Evolutionary conservation across 2,888 invertebrate species (phyloP).

Genomic region (Ferdinandea cuprea): DNA sequence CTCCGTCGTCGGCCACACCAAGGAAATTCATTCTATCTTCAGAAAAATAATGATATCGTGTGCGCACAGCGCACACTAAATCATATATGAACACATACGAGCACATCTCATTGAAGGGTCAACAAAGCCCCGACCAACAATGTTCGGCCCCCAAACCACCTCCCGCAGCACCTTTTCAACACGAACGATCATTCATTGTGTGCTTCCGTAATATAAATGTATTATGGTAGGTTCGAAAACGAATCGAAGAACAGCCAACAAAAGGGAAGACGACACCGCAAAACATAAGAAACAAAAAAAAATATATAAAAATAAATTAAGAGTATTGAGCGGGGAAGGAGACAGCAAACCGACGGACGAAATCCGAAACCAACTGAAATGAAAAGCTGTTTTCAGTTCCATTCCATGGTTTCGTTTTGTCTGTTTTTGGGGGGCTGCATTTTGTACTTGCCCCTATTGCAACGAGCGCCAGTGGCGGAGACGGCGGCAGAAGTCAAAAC

Average conservation of each 20-base stretch:
- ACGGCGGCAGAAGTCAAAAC: constrained; percentile 24
- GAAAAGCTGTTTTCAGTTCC: constrained; percentile 56
- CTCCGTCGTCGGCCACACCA: neutral
- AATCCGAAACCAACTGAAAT: constrained; percentile 60
- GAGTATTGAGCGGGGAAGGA: neutral
- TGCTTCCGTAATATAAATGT: constrained; percentile 59
- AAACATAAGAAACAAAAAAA: constrained; percentile 31
- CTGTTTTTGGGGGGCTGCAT: constrained; percentile 1
- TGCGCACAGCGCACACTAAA: constrained; percentile 1
- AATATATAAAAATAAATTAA: constrained; percentile 18
- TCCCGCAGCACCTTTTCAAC: neutral
- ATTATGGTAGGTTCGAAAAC: constrained; percentile 60
- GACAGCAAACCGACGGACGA: constrained; percentile 16
- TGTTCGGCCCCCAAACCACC: neutral
- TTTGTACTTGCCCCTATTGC: neutral
- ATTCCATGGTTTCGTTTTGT: constrained; percentile 13
- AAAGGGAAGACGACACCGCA: constrained; percentile 54
- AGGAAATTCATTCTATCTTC: constrained; percentile 29
- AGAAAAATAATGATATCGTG: neutral
- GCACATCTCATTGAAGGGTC: constrained; percentile 37
- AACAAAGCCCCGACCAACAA: constrained; percentile 37
- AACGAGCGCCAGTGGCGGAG: neutral
- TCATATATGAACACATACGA: neutral
- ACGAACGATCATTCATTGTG: constrained; percentile 44
- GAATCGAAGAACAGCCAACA: constrained; percentile 28